A percentile compares a stretch with the other conserved stretches of the same genome.
Evolutionary conservation across 2,797 vertebrate genomes (phyloP).

Genomic region (Lepilemur septentrionalis): DNA sequence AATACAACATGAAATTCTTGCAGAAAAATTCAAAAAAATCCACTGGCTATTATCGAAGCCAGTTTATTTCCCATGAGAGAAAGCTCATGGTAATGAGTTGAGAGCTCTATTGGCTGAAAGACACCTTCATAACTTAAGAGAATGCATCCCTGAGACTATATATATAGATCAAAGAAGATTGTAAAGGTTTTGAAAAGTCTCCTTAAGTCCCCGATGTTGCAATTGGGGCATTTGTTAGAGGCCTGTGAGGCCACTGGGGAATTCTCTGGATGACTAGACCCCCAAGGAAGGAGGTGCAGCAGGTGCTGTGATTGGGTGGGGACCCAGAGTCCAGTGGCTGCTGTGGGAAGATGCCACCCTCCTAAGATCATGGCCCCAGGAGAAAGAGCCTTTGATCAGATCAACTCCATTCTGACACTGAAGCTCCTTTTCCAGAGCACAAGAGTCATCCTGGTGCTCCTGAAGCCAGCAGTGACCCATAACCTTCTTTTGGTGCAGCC

Average conservation of each 20-base stretch:
- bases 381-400: not conserved
- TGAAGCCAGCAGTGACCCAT: not conserved
- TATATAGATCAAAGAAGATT: not conserved
- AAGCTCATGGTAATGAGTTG: not conserved
- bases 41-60: not conserved
- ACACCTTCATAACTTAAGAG: not conserved
- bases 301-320: not conserved
- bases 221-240: not conserved
- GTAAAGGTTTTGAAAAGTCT: not conserved
- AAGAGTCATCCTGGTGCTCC: not conserved
- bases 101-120: not conserved
- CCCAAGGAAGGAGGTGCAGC: not conserved
- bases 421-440: not conserved
- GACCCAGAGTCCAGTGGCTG: not conserved
- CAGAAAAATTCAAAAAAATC: not conserved
- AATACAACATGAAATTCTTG: not conserved
- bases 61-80: constrained; percentile 31
- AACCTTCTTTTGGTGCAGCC: not conserved
- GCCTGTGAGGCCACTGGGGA: too few species aligned
- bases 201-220: not conserved
- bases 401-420: too few species aligned
- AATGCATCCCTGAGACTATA: not conserved
- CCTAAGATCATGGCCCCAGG: not conserved
- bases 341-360: not conserved
- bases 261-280: not conserved